Evolutionary conservation across 1,140 invertebrate species (phyloP).

Genomic region (Theocolax elegans): DNA sequence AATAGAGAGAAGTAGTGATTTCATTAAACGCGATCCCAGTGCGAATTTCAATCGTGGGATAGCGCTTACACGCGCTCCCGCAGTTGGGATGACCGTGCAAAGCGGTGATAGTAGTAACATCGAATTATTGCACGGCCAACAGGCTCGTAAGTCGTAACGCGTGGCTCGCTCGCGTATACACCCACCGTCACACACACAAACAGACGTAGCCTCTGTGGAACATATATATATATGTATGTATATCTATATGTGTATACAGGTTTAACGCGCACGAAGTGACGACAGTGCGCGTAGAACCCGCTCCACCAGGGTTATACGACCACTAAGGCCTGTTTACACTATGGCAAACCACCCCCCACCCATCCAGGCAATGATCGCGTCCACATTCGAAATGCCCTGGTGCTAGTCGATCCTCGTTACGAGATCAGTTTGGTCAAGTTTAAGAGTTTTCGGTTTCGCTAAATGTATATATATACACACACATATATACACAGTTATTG

Average conservation of each 20-base stretch:
- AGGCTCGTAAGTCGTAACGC: slow-evolving; percentile 20
- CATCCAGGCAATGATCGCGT: not conserved
- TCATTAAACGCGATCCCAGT: too few relatives aligned
- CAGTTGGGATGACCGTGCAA: slow-evolving; percentile 4
- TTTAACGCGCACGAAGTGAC: slow-evolving; percentile 18
- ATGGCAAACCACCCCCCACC: not conserved
- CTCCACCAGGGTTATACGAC: slow-evolving; percentile 4
- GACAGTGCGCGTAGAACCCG: not conserved
- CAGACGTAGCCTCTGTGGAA: too few relatives aligned
- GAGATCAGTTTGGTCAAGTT: too few relatives aligned
- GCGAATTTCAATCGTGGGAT: too few relatives aligned
- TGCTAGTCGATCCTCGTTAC: too few relatives aligned
- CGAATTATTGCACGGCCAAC: slow-evolving; percentile 17
- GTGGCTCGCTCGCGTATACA: not conserved
- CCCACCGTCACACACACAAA: not conserved
- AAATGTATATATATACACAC: too few relatives aligned
- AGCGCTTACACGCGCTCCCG: too few relatives aligned
- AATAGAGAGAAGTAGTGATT: too few relatives aligned
- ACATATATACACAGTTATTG: too few relatives aligned
- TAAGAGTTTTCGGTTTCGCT: not conserved
- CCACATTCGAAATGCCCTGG: too few relatives aligned
- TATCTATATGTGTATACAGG: not conserved
- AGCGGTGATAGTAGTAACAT: slow-evolving; percentile 20
- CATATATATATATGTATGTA: not conserved
- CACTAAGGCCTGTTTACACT: slow-evolving; percentile 11